Evolutionary conservation across 2,888 invertebrate genomes (phyloP), one percentile per base, ranked within the genome.

Genomic region (Anodontia alba): DNA sequence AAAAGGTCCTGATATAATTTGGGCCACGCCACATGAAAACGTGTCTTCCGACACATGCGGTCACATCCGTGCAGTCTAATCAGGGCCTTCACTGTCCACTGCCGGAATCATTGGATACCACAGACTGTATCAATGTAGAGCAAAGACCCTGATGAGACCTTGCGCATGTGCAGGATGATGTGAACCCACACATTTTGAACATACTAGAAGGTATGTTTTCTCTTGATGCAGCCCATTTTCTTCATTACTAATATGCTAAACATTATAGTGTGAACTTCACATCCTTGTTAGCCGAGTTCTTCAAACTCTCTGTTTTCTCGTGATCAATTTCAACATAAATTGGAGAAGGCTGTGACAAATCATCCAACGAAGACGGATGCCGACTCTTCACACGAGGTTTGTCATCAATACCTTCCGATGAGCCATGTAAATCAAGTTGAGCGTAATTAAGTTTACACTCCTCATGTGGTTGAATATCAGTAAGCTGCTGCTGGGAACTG

Each of bases 241-340:
- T 33, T 33, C 62, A 62, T 12, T 5, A 62, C 62, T 62, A 33
- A 62, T 1, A 33, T 33, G 49, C 26, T 26, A 26, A 54, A 33
- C 17, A 62, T 78, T 43, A 81, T 36, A 81, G 33, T n/a, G 86
- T 78, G 75, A 87, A 86, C 66, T 86, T 87, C 15, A 83, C 84
- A 62, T 87, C 86, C 54, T 86, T 86, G 26, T 84, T 84, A 29
- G 72, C 69, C 12, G 84, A 33, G 73, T 83, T 86, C 70, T 90
- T 88, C 72, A 91, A 78, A 68, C 90, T 94, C 84, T 94, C 94
- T 1, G 93, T 93, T 80, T 93, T 94, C 31, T 90, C 88, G 84
- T 94, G 94, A 88, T 94, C 94, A 68, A 94, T 94, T 78, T 93
- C 87, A 38, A 94, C 94, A 87, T 94, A 94, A 29, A 91, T 88